Base-by-base conservation (phyloP, 2,888 invertebrate species). In the Margaritifera margaritifera region DNA sequence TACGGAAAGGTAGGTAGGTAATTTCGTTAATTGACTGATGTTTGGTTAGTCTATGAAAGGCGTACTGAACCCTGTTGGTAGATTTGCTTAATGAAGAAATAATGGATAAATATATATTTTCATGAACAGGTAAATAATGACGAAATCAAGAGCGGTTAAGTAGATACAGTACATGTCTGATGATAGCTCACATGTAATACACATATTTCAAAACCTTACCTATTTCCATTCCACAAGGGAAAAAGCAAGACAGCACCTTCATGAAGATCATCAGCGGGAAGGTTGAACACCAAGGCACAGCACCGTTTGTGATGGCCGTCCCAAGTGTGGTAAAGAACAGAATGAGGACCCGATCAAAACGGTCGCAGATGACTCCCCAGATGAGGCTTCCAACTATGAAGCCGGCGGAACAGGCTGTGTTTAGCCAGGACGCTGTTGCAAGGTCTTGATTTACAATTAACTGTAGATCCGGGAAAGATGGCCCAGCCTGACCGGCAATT, bases 281-380 rank as follows among this genome's bases (percentile, higher is more conserved):
- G n/a, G 79, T 74, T 20, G 75, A 72, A 69, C 89, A 89, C 88
- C 88, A 89, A 0, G 90, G 90, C 15, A 86, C 84, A 8, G 86
- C 74, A 8, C 85, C 86, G 3, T 89, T 85, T 15, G 86, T 84
- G 1, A 89, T 72, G 4, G 88, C 86, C 62, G 87, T 86, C 31
- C 86, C 83, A 24, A 89, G 66, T 52, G 89, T 78, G 20, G 87
- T 82, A n/a, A 87, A 66, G 51, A 88, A 85, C 18, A 90, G 82
- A 24, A 90, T 79, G 27, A 87, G 85, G 24, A 87, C 81, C 64
- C 88, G 87, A 72, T 85, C 79, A 51, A 77, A 67, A 25, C 74
- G 74, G 56, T 82, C 81, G 71, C 82, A 80, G 27, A 76, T 59
- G 15, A 74, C 57, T 0, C 80, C 80, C 31, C 77, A 75, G 24